Percentiles rank a stretch among this genome's conserved stretches.
phyloP scores from a whole-genome alignment of 1,140 invertebrate species.

The Eurosta solidaginis region DNA sequence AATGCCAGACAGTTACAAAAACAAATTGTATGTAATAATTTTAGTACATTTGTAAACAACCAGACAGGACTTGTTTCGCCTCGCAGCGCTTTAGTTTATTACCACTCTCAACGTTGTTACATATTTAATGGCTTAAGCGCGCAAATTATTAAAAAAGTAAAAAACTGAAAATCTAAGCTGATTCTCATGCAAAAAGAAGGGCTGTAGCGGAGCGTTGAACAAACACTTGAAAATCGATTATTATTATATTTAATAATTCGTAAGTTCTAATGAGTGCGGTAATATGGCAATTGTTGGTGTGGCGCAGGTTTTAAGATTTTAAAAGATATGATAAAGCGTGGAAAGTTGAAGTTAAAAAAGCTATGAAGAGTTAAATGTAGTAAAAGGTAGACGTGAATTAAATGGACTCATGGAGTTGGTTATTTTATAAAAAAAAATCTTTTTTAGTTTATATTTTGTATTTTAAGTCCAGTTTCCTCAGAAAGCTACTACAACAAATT shows the following conservation, averaged over 20 bases:
- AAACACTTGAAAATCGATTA: conserved; percentile 37
- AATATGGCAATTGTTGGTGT: neutral
- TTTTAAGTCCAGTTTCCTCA: too few species aligned
- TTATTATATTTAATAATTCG: conserved; percentile 38
- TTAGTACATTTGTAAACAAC: conserved; percentile 2
- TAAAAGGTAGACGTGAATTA: too few species aligned
- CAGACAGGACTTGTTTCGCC: neutral
- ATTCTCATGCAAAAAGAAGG: neutral
- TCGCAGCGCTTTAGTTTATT: neutral
- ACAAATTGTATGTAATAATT: conserved; percentile 28
- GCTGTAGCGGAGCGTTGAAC: neutral
- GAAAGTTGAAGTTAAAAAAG: neutral
- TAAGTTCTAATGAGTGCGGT: conserved; percentile 31
- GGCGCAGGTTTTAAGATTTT: neutral
- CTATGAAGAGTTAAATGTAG: too few species aligned
- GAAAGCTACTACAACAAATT: too few species aligned
- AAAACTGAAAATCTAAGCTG: neutral
- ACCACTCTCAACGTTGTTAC: neutral
- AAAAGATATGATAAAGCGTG: neutral
- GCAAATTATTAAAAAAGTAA: conserved; percentile 55
- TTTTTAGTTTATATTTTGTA: too few species aligned
- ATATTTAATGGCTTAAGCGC: conserved; percentile 57
- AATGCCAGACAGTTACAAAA: conserved; percentile 32
- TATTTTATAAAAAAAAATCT: too few species aligned
- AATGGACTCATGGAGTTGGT: too few species aligned